These are phyloP conservation scores for Chionoecetes opilio DNA, from an alignment of 1,140 invertebrate species.

Conservation along the genomic window DNA sequence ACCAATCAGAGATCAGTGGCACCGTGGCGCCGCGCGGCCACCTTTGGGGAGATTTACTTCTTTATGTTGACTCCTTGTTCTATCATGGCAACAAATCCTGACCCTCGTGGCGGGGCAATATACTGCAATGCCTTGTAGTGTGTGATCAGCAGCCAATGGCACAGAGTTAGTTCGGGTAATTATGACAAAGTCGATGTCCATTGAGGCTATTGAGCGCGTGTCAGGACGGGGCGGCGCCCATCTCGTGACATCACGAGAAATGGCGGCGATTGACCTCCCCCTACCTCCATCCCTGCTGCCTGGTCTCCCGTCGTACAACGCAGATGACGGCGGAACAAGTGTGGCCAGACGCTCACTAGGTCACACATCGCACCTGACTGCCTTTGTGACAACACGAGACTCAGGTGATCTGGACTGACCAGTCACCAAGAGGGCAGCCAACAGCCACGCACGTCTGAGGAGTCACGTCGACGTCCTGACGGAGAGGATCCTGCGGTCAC, in stretches of 20 bases:
- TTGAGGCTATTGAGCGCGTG: background rate
- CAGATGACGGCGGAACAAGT: background rate
- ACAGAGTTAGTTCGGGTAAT: background rate
- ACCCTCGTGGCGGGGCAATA: background rate
- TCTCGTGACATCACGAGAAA: slow-evolving; percentile 48
- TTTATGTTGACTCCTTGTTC: background rate
- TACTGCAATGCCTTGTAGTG: background rate
- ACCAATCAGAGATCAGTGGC: slow-evolving; percentile 61
- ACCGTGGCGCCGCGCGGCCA: background rate
- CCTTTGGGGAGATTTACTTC: background rate
- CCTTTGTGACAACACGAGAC: background rate
- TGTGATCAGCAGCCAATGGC: background rate
- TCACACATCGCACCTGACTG: background rate
- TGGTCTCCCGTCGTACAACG: background rate
- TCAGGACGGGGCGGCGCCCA: background rate
- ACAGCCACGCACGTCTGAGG: background rate
- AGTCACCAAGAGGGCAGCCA: background rate
- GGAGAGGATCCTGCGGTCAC: background rate
- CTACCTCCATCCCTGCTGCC: background rate
- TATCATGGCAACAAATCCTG: background rate
- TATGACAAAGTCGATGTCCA: background rate
- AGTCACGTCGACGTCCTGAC: background rate
- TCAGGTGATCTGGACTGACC: background rate
- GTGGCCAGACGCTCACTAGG: background rate
- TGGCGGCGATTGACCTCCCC: slow-evolving; percentile 40